Evolutionary conservation across 2,797 vertebrate species (phyloP).

Genomic region (Orientallactaga sibirica): DNA sequence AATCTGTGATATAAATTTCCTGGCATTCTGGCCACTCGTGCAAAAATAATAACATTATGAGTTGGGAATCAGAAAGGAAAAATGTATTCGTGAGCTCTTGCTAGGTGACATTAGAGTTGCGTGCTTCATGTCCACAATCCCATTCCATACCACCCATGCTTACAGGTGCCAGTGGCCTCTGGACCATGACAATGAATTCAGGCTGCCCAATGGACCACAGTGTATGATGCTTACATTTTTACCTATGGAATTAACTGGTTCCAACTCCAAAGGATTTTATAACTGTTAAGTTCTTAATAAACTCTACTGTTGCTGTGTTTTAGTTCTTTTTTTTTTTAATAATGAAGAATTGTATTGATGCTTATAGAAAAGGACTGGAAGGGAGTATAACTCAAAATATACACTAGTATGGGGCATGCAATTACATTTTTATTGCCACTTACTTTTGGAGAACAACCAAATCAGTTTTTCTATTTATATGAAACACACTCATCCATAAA

Average conservation of each 20-base stretch:
- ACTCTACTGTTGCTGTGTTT: neutral
- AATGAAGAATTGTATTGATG: neutral
- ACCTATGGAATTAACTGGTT: neutral
- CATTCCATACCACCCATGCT: neutral
- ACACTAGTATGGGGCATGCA: neutral
- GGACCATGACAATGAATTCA: neutral
- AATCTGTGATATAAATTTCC: conserved; percentile 49
- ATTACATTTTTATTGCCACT: neutral
- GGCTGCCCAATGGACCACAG: neutral
- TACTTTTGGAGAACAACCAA: conserved; percentile 41
- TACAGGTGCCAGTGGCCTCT: neutral
- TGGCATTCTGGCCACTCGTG: neutral
- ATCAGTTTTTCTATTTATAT: neutral
- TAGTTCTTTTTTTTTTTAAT: neutral
- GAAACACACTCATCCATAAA: neutral
- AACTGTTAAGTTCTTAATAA: neutral
- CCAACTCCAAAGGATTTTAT: conserved; percentile 35
- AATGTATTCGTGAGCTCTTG: neutral
- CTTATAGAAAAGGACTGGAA: conserved; percentile 11
- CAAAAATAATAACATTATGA: conserved; percentile 26
- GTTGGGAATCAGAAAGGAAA: neutral
- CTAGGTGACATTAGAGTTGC: neutral
- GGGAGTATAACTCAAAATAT: neutral
- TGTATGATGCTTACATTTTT: neutral
- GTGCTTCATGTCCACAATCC: neutral